Evolutionary conservation across 2,888 invertebrate genomes (phyloP).

Genomic region (Sinhomidia bicolor): DNA sequence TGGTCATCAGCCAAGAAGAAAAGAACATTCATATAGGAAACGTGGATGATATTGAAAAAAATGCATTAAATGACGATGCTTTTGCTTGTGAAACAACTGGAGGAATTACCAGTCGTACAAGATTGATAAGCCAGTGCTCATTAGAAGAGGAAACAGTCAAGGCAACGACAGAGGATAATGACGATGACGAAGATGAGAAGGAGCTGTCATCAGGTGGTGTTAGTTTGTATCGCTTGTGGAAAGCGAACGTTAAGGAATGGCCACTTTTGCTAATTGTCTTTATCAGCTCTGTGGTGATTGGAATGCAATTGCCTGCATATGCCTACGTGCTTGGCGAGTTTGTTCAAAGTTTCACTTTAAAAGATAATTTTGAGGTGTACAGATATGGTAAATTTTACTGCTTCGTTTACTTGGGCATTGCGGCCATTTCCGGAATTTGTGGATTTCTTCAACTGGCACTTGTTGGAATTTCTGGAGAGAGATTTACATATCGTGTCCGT

Average conservation of each 20-base stretch:
- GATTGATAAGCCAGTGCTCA: constrained; percentile 56
- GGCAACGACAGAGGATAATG: background rate
- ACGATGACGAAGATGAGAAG: constrained; percentile 59
- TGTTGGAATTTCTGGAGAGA: constrained; percentile 82
- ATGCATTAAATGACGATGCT: background rate
- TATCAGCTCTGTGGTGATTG: constrained; percentile 72
- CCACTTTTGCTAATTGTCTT: constrained; percentile 64
- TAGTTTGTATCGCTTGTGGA: constrained; percentile 67
- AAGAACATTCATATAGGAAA: constrained; percentile 37
- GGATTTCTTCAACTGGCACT: constrained; percentile 84
- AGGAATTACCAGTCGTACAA: constrained; percentile 59
- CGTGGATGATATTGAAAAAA: background rate
- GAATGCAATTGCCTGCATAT: constrained; percentile 74
- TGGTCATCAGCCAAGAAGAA: constrained; percentile 79
- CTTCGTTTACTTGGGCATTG: constrained; percentile 87
- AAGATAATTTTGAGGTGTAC: constrained; percentile 84
- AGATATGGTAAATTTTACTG: constrained; percentile 85
- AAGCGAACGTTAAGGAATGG: constrained; percentile 74
- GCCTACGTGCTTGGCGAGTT: constrained; percentile 77
- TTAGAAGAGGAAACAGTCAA: constrained; percentile 15
- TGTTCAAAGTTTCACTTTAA: constrained; percentile 83
- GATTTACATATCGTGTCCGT: constrained; percentile 82
- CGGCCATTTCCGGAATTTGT: constrained; percentile 86
- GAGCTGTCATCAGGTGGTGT: constrained; percentile 24
- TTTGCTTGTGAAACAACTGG: constrained; percentile 41